Evolutionary conservation across 2,888 invertebrate genomes (phyloP), one percentile per base, ranked within the genome.

Genomic region (Anthophora plumipes): DNA sequence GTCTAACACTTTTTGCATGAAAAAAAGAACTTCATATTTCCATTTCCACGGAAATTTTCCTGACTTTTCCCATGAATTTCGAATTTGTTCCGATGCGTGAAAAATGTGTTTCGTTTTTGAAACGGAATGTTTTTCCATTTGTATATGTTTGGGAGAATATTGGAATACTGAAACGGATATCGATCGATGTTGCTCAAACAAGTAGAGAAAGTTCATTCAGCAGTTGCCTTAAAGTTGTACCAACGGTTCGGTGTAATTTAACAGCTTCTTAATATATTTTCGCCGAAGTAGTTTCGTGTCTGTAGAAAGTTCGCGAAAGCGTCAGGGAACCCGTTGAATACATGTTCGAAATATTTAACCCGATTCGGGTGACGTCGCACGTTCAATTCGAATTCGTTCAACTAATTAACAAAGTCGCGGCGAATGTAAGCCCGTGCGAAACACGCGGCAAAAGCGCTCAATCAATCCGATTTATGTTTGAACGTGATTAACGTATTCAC

Each of bases 321-420:
- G 2, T 4, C 2, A 31, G n/a, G 31, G 12, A n/a, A 0, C 55
- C 25, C 14, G 12, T 6, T 57, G 17, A 37, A 14, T 20, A 22
- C 39, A 68, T 69, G 77, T 61, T 64, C 43, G 46, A 25, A 82
- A 63, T 50, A 54, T 63, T 64, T 76, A 70, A 72, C 64, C 46
- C 63, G 46, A 25, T 69, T 77, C 69, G 39, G 52, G 25, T 11
- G 75, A 22, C 72, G 67, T 59, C 43, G 52, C 20, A 39, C 50
- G 57, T 41, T 71, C 52, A 48, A 72, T 61, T 55, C 52, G 41
- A 48, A 75, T 46, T 67, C 63, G n/a, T 50, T 55, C 66, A 39
- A 80, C 76, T 73, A 83, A 85, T 85, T 83, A 83, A 74, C 61
- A 66, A 73, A 72, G 66, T 77, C 74, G 61, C 71, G 54, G 68